Base-by-base conservation (phyloP, 2,888 invertebrate species). In the Agrochola lychnidis region DNA sequence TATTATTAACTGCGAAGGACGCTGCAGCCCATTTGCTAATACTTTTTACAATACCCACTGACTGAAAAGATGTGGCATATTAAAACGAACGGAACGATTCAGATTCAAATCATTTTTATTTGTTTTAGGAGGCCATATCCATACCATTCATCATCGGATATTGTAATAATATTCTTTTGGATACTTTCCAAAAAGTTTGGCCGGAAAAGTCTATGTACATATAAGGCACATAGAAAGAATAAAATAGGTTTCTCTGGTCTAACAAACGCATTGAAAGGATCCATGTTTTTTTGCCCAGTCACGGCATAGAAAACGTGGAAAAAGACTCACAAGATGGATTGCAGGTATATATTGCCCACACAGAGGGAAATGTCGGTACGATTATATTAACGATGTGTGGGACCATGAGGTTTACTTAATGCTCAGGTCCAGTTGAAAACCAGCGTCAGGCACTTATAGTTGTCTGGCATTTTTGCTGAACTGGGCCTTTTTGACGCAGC, bases 101-200 rank as follows among this genome's bases (percentile, higher is more conserved):
- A 4, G 42, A 36, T 66, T 73, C 57, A 67, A 63, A 73, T 81
- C 4, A 79, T 57, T 61, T 70, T 73, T 67, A 71, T 79, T 79
- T 64, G 57, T 83, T 73, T 53, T 40, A 73, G 53, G 10, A 56
- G 67, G 45, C 66, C 42, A 64, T 71, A 73, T 45, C 64, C 42
- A 70, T 63, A 59, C 22, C 66, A 71, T 83, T 71, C 59, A 61
- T 67, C 70, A 53, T 70, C 63, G 62, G 57, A 84, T 81, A 73
- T 80, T 72, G 69, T 67, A 73, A 84, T 68, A 67, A 68, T 64
- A 73, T 62, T 76, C 42, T 71, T 80, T 73, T 82, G 81, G 81
- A 84, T 45, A 42, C 40, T 71, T 69, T 80, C 84, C 74, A 82
- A 82, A 78, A 70, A 45, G 2, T 57, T 71, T 68, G n/a, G 53